phyloP scores from a whole-genome alignment of 2,797 vertebrate species.

The Siniperca undulata region DNA sequence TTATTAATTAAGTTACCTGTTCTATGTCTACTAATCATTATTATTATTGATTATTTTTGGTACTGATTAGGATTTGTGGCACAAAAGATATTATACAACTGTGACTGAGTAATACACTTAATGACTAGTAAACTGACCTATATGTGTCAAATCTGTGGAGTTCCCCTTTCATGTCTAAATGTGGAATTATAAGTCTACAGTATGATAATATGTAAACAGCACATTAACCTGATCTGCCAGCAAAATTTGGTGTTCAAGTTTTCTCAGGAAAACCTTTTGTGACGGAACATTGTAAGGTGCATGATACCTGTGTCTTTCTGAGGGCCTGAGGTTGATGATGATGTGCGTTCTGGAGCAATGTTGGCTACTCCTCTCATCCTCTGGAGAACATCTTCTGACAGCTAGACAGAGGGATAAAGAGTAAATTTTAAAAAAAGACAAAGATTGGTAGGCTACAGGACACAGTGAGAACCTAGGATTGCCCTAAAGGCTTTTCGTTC shows the following conservation, averaged over 20 bases:
- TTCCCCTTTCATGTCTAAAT: neutral
- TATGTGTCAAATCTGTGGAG: neutral
- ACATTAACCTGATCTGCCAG: neutral
- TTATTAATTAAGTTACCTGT: too few species aligned
- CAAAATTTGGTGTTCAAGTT: neutral
- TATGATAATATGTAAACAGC: neutral
- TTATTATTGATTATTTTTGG: too few species aligned
- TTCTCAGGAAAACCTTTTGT: neutral
- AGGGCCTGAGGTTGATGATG: constrained; percentile 37
- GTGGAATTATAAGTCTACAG: neutral
- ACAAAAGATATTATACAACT: too few species aligned
- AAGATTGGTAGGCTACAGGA: neutral
- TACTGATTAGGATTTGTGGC: too few species aligned
- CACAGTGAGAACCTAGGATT: neutral
- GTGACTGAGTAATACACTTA: too few species aligned
- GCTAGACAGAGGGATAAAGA: constrained; percentile 72
- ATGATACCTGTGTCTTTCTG: constrained; percentile 72
- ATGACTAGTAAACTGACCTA: neutral
- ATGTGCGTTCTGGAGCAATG: constrained; percentile 66
- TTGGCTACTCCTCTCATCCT: constrained; percentile 89
- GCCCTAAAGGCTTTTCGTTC: neutral
- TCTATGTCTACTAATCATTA: too few species aligned
- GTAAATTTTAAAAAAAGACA: neutral
- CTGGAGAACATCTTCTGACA: constrained; percentile 93
- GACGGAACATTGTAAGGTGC: neutral